phyloP scores from a whole-genome alignment of 1,140 invertebrate genomes.

The Octopus bimaculoides region DNA sequence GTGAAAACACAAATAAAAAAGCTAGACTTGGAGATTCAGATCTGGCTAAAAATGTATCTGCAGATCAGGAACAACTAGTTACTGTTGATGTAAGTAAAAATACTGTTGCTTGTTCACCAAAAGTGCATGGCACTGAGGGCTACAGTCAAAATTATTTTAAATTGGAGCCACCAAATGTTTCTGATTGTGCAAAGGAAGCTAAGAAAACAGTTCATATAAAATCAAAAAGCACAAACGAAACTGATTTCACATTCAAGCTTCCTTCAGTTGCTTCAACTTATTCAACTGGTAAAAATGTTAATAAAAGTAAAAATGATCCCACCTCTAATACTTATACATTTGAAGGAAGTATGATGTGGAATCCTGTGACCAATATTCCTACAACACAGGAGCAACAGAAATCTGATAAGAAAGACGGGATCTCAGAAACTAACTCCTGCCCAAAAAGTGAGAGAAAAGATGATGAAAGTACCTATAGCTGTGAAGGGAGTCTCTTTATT shows the following conservation, averaged over 20 bases:
- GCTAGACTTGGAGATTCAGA: neutral
- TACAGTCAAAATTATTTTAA: neutral
- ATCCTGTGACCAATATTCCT: neutral
- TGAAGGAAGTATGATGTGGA: slow-evolving; percentile 6
- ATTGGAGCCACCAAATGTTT: neutral
- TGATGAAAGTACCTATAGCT: neutral
- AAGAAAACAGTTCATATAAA: neutral
- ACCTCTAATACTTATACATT: slow-evolving; percentile 1
- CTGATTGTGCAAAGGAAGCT: neutral
- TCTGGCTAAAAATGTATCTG: neutral
- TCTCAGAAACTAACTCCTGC: neutral
- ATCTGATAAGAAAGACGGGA: neutral
- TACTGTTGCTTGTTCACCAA: neutral
- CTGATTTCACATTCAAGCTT: neutral
- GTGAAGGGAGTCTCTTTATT: slow-evolving; percentile 1
- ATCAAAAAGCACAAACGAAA: neutral
- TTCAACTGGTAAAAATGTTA: neutral
- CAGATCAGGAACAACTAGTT: neutral
- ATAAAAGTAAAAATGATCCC: neutral
- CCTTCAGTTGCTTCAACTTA: neutral
- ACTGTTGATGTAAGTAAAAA: neutral
- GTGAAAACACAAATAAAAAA: neutral
- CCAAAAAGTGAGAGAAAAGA: neutral
- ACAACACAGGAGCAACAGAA: neutral
- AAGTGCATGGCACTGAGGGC: neutral